A percentile compares a stretch with the other conserved stretches of the same genome.
These are phyloP conservation scores for Chloroceryle inda DNA, from an alignment of 2,797 vertebrate species.

Conservation along the genomic window DNA sequence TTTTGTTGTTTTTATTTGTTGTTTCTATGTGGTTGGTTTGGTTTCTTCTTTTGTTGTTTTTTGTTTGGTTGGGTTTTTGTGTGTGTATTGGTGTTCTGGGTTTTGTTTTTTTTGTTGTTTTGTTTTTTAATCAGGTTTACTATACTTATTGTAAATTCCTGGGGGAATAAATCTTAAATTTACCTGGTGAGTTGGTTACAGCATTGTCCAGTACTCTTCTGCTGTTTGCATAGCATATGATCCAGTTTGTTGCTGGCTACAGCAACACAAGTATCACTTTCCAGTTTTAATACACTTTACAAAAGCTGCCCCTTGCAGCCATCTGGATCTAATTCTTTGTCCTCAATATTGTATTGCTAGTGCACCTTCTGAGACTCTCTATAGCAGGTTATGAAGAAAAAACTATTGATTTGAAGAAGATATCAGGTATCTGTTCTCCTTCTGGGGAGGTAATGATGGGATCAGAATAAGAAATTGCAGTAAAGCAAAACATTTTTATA, in stretches of 20 bases:
- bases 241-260: background rate
- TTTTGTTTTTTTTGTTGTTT: too few relatives aligned
- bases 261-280: background rate
- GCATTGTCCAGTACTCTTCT: background rate
- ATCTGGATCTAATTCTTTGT: background rate
- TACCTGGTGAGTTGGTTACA: background rate
- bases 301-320: background rate
- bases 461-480: background rate
- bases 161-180: background rate
- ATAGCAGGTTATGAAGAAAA: background rate
- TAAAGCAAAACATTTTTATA: background rate
- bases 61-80: too few relatives aligned
- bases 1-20: too few relatives aligned
- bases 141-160: background rate
- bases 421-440: background rate
- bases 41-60: too few relatives aligned
- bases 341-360: background rate
- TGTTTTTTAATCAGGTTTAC: background rate
- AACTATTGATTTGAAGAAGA: accelerated
- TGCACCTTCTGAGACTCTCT: background rate
- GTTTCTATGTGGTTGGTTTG: too few relatives aligned
- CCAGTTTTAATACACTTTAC: background rate
- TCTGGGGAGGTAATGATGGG: background rate
- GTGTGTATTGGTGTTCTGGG: too few relatives aligned
- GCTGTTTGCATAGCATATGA: background rate